Percentiles rank a stretch among this genome's conserved stretches.
These are phyloP conservation scores for Watsonalla binaria DNA, from an alignment of 2,888 invertebrate species.

Conservation along the genomic window DNA sequence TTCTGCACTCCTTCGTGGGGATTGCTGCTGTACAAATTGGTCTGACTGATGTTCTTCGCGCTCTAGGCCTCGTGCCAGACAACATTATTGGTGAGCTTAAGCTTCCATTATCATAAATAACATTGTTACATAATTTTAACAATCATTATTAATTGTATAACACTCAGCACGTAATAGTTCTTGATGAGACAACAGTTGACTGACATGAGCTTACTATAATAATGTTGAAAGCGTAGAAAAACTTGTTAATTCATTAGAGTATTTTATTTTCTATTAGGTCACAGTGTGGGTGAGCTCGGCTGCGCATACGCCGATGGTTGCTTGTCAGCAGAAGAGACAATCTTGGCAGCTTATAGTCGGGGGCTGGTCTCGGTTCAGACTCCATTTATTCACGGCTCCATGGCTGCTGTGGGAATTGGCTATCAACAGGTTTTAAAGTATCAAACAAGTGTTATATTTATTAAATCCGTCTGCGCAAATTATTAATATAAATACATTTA, in stretches of 20 bases:
- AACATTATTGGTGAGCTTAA: slow-evolving; percentile 83
- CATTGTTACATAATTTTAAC: neutral
- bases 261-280: slow-evolving; percentile 72
- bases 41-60: slow-evolving; percentile 48
- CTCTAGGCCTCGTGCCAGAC: slow-evolving; percentile 81
- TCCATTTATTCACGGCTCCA: slow-evolving; percentile 83
- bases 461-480: too few relatives aligned
- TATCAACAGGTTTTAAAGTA: neutral
- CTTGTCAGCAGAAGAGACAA: slow-evolving; percentile 89
- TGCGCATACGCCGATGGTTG: slow-evolving; percentile 96
- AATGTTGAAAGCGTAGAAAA: too few relatives aligned
- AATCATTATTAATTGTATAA: too few relatives aligned
- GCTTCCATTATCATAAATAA: neutral
- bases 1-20: slow-evolving; percentile 84
- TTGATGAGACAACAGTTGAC: too few relatives aligned
- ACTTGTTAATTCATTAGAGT: neutral
- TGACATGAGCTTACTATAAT: too few relatives aligned
- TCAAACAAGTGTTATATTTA: too few relatives aligned
- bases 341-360: slow-evolving; percentile 88
- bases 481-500: too few relatives aligned
- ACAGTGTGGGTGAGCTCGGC: slow-evolving; percentile 95
- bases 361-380: slow-evolving; percentile 85
- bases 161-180: too few relatives aligned
- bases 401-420: slow-evolving; percentile 90
- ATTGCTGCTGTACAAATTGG: slow-evolving; percentile 83